phyloP scores from a whole-genome alignment of 2,888 invertebrate species.

The Cheilosia urbana region DNA sequence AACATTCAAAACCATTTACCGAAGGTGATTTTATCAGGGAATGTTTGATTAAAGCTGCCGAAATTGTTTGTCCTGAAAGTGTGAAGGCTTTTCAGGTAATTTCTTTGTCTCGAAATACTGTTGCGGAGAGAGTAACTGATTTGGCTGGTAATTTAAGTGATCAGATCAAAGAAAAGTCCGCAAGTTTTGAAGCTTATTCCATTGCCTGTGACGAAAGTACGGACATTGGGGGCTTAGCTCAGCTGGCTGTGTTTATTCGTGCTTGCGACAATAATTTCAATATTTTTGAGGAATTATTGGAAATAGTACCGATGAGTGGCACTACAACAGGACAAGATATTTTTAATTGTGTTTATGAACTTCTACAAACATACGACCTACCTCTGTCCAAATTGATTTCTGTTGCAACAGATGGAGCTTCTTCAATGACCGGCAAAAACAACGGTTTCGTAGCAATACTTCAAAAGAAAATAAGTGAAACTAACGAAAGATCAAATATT shows the following conservation, averaged over 20 bases:
- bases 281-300: slow-evolving; percentile 68
- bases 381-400: slow-evolving; percentile 74
- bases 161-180: slow-evolving; percentile 70
- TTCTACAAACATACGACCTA: slow-evolving; percentile 76
- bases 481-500: slow-evolving; percentile 33
- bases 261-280: slow-evolving; percentile 65
- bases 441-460: slow-evolving; percentile 19
- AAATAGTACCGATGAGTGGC: slow-evolving; percentile 65
- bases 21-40: slow-evolving; percentile 75
- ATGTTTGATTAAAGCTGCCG: slow-evolving; percentile 72
- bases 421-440: slow-evolving; percentile 76
- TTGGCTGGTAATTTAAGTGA: slow-evolving; percentile 45
- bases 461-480: too few relatives aligned
- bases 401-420: slow-evolving; percentile 77
- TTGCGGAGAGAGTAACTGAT: slow-evolving; percentile 56
- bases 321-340: slow-evolving; percentile 76
- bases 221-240: slow-evolving; percentile 57
- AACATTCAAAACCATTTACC: slow-evolving; percentile 74
- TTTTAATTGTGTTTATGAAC: slow-evolving; percentile 76
- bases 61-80: slow-evolving; percentile 76
- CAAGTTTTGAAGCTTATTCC: slow-evolving; percentile 69
- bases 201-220: slow-evolving; percentile 71
- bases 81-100: slow-evolving; percentile 72
- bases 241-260: slow-evolving; percentile 65
- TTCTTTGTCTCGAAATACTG: slow-evolving; percentile 71